Evolutionary conservation across 92 coral and sea anemone genomes (phyloP), one percentile per base, ranked within the genome.

Genomic region (Zoanthus solanderi): DNA sequence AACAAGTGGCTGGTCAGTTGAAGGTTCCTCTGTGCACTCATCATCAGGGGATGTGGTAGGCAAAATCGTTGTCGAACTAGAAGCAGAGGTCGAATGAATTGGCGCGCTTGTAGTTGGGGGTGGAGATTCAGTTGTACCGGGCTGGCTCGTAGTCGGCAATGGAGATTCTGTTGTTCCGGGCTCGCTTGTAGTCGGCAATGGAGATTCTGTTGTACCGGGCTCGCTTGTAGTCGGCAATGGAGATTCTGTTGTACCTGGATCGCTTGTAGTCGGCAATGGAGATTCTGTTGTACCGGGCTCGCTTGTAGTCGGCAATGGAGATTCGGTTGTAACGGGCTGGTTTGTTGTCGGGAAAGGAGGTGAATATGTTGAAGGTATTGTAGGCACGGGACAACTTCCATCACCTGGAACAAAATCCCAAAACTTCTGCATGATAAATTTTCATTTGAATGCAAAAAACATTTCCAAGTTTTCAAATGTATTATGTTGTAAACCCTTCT

Each of bases 1-100:
- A 13, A 74, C 23, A 10, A 73, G 45, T n/a, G 84, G 79, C 16
- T 34, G 76, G 46, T 69, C 29, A 1, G 88, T 82, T n/a, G 78
- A 46, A 9, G 84, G 63, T 67, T 86, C 76, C 14, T 68, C 83
- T 3, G 89, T 86, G 31, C 79, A 58, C 47, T 37, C 42, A 4
- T 78, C 75, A 32, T 78, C 75, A 8, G 85, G 76, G 17, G 78
- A 63, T 11, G 65, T 23, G n/a, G 83, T 86, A 18, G 88, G 67
- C 53, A 44, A n/a, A 11, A 31, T 15, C 1, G 88, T 85, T 44
- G 86, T 50, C 32, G 56, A 48, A 5, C 16, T 56, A 9, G 83
- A 68, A 0, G 52, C 69, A 56, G 83, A 10, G 16, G 72, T 66
- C 9, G 34, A 7, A 29, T 37, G 42, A 37, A 37, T 37, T 37